phyloP scores from a whole-genome alignment of 2,113 vertebrate genomes.

The Centropus unirufus region DNA sequence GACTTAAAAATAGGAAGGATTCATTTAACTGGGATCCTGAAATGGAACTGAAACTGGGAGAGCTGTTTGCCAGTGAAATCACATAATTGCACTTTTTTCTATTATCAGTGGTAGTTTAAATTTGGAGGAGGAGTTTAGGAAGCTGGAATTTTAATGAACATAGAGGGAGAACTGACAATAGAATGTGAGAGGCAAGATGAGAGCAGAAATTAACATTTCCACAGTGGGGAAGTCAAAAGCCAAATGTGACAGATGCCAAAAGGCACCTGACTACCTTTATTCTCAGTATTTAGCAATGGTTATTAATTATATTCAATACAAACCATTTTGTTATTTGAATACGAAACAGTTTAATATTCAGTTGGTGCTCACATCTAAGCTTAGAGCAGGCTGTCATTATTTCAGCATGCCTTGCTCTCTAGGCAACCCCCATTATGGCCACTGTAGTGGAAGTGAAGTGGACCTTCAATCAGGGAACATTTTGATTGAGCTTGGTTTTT shows the following conservation, averaged over 20 bases:
- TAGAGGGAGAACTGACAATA: neutral
- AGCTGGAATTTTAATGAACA: neutral
- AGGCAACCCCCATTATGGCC: neutral
- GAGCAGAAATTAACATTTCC: neutral
- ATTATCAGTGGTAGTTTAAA: neutral
- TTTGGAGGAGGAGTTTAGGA: neutral
- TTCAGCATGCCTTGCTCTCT: neutral
- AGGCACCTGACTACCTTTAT: neutral
- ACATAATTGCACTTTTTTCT: neutral
- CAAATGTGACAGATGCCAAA: neutral
- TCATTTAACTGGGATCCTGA: slow-evolving; percentile 9
- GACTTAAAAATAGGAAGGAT: slow-evolving; percentile 33
- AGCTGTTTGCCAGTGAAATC: neutral
- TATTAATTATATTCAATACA: neutral
- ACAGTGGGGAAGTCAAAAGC: neutral
- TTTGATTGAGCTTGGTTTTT: neutral
- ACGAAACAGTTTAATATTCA: neutral
- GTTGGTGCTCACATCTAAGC: neutral
- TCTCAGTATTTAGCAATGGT: slow-evolving; percentile 3
- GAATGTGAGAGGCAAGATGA: neutral
- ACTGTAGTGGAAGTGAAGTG: neutral
- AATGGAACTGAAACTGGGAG: slow-evolving; percentile 6
- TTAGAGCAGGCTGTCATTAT: neutral
- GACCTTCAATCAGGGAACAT: neutral
- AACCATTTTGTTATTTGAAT: neutral